Base-by-base conservation (phyloP, 2,113 vertebrate genomes). In the Carassius gibelio region DNA sequence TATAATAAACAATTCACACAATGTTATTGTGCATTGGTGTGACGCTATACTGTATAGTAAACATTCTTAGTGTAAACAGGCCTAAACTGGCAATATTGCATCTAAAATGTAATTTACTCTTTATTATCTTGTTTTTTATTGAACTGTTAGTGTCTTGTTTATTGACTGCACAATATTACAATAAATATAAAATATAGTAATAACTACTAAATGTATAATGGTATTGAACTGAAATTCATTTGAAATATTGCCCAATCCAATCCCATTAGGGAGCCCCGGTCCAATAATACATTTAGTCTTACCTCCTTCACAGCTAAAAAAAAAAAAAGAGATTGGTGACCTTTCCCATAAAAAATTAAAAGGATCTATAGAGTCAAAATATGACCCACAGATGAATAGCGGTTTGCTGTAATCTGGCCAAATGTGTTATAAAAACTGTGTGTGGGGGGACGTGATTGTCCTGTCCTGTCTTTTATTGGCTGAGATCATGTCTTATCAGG, bases 391-490 rank as follows among this genome's bases (percentile, higher is more conserved):
- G 50, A 36, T 68, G 64, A 61, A 84, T 71, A 57, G 66, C 66
- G n/a, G 30, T 72, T 81, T 62, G 38, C 68, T 78, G 75, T 84
- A 86, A 86, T 84, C 83, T 86, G 77, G 30, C 82, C 77, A 69
- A 62, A 85, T 85, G 85, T 79, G 82, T 87, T 86, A 82, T 75
- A 68, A 57, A 38, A 76, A 66, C 82, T 76, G 83, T 78, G 85
- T 82, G 72, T 85, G 74, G 52, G 72, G 75, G 61, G 84, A 64
- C 81, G 64, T 81, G 80, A 9, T 45, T 84, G 84, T 86, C 81
- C 17, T 84, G 61, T 88, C 61, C 85, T 79, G 83, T 86, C 87
- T 88, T 76, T 83, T 66, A 72, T 72, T 72, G 81, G 66, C 50
- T 59, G 81, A 83, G 68, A 71, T 83, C 72, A 83, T 83, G 81